These are phyloP conservation scores for Hylomyscus alleni DNA, from an alignment of 2,797 vertebrate genomes.

Conservation along the genomic window DNA sequence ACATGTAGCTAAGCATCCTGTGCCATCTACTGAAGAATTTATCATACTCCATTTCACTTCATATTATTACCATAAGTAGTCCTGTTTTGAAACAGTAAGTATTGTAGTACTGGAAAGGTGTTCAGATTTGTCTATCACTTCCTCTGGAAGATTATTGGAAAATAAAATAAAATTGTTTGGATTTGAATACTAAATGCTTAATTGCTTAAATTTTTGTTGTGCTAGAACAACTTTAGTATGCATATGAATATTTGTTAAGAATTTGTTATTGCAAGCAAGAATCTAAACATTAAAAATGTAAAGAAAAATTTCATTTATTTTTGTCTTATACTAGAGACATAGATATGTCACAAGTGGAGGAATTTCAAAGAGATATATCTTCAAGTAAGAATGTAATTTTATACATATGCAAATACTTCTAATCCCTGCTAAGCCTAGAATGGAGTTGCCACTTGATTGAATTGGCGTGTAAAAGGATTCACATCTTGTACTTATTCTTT, in stretches of 20 bases:
- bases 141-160: constrained; percentile 1
- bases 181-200: constrained; percentile 32
- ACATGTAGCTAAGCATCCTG: background rate
- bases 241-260: background rate
- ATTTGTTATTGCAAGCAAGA: constrained; percentile 9
- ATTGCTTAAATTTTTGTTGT: background rate
- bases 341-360: background rate
- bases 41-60: background rate
- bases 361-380: background rate
- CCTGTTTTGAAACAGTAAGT: background rate
- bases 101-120: background rate
- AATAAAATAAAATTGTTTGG: constrained; percentile 57
- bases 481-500: constrained; percentile 49
- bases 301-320: background rate
- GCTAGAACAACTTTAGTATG: background rate
- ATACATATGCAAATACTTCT: background rate
- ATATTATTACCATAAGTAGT: background rate
- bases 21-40: background rate
- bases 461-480: background rate
- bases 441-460: constrained; percentile 6
- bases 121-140: constrained; percentile 5
- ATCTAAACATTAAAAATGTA: background rate
- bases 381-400: constrained; percentile 54
- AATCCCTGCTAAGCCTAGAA: constrained; percentile 20
- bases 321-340: background rate